phyloP scores from a whole-genome alignment of 1,140 invertebrate genomes.

The Zaprionus camerounensis region DNA sequence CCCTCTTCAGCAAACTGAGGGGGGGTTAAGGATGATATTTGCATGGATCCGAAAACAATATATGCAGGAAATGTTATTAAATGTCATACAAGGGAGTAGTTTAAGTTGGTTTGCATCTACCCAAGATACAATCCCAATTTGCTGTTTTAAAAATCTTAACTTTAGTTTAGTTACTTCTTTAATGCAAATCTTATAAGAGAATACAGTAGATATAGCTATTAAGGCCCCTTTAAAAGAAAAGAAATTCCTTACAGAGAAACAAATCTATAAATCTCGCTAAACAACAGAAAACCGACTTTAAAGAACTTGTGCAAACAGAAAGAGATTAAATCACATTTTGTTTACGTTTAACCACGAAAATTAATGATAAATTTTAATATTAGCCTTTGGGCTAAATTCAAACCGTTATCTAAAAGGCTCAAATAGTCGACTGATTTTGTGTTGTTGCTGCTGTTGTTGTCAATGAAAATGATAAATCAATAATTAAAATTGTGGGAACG shows the following conservation, averaged over 20 bases:
- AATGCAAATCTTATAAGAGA: no score
- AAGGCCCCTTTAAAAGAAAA: no score
- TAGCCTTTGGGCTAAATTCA: slow-evolving; percentile 1
- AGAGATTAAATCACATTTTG: slow-evolving; percentile 20
- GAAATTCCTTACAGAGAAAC: no score
- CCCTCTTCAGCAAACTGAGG: not conserved
- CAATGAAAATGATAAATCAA: slow-evolving; percentile 57
- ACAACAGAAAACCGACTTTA: not conserved
- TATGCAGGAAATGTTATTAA: not conserved
- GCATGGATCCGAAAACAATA: slow-evolving; percentile 23
- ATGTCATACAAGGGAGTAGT: no score
- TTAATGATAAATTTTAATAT: slow-evolving; percentile 12
- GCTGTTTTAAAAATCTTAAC: no score
- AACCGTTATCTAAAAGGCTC: slow-evolving; percentile 16
- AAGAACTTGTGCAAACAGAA: not conserved
- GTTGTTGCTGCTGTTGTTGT: slow-evolving; percentile 9
- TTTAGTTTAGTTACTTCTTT: no score
- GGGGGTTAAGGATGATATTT: slow-evolving; percentile 22
- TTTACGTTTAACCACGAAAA: slow-evolving; percentile 2
- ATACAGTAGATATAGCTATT: no score
- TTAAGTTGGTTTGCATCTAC: no score
- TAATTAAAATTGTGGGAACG: slow-evolving; percentile 66
- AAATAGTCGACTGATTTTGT: slow-evolving; percentile 7
- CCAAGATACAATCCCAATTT: no score
- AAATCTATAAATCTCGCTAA: not conserved